A percentile compares a stretch with the other conserved stretches of the same genome.
These are phyloP conservation scores for Callyntrura sp. DNA, from an alignment of 2,888 invertebrate species.

Conservation along the genomic window DNA sequence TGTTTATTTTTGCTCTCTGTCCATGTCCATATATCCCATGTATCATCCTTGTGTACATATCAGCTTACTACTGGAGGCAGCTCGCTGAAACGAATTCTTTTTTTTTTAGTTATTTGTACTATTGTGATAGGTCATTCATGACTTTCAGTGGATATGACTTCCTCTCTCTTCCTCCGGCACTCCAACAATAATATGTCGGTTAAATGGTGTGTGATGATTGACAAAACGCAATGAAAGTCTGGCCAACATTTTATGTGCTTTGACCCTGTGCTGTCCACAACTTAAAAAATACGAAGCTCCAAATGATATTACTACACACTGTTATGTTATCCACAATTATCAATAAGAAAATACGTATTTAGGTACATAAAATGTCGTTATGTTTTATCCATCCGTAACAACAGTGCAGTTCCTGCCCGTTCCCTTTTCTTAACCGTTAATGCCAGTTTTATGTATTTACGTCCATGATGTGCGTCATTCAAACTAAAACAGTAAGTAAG, in stretches of 20 bases:
- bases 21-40: no score
- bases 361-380: no score
- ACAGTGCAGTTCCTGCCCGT: no score
- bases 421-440: no score
- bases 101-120: constrained; percentile 19
- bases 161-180: background rate
- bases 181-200: constrained; percentile 41
- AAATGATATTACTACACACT: background rate
- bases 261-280: background rate
- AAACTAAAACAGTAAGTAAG: background rate
- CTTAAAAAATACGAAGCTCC: background rate
- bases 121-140: constrained; percentile 61
- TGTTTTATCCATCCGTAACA: no score
- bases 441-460: no score
- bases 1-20: background rate
- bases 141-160: constrained; percentile 61
- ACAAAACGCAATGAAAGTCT: background rate
- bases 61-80: background rate
- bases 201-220: constrained; percentile 63
- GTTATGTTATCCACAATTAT: no score
- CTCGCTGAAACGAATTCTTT: constrained; percentile 29
- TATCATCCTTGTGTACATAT: background rate
- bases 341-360: background rate
- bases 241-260: background rate
- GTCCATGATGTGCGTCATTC: background rate